These are phyloP conservation scores for Maccullochella peelii DNA, from an alignment of 2,113 vertebrate species.

Conservation along the genomic window DNA sequence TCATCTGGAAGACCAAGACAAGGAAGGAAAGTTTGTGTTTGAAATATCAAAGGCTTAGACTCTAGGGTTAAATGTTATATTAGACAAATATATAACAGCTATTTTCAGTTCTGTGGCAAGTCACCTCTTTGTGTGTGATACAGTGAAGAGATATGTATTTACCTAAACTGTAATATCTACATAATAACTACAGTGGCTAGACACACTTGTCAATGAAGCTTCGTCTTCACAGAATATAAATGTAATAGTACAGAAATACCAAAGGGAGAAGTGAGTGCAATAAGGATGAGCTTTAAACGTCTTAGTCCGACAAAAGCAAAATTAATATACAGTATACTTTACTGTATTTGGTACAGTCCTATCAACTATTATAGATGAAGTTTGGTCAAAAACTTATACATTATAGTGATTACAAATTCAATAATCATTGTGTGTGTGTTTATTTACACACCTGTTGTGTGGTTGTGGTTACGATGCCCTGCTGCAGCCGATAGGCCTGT, in stretches of 20 bases:
- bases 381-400: background rate
- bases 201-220: background rate
- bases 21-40: background rate
- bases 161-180: background rate
- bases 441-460: conserved; percentile 90
- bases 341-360: background rate
- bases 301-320: background rate
- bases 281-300: no score
- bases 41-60: background rate
- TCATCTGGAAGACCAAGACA: conserved; percentile 87
- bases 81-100: background rate
- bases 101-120: background rate
- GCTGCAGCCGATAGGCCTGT: conserved; percentile 96
- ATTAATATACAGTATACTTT: no score
- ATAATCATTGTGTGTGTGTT: no score
- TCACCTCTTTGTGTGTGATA: background rate
- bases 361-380: background rate
- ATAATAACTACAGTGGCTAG: background rate
- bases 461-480: conserved; percentile 96
- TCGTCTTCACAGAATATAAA: background rate
- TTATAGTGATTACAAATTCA: background rate
- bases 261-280: background rate
- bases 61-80: background rate
- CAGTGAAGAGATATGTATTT: background rate
- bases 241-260: background rate